phyloP scores from a whole-genome alignment of 2,797 vertebrate genomes.

The Pseudochromis fuscus region DNA sequence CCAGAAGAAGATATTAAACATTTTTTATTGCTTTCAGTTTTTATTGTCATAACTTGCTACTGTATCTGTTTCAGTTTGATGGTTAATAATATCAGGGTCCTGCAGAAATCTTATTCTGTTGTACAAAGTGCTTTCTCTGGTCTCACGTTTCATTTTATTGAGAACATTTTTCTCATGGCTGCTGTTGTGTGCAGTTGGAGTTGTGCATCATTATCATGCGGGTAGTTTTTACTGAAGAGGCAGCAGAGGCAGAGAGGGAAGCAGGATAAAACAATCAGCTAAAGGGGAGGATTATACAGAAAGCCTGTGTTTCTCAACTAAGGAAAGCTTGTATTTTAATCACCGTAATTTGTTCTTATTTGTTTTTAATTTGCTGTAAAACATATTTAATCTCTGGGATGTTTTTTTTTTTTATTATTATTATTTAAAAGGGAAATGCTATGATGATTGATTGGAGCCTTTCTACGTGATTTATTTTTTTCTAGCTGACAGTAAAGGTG shows the following conservation, averaged over 20 bases:
- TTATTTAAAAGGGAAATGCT: too few relatives aligned
- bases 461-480: not conserved
- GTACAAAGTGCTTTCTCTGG: conserved; percentile 9
- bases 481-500: not conserved
- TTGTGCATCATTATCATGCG: conserved; percentile 19
- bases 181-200: not conserved
- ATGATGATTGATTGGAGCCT: not conserved
- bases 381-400: not conserved
- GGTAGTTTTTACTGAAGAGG: conserved; percentile 27
- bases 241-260: conserved; percentile 4
- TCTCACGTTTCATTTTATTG: conserved; percentile 21
- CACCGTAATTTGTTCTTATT: not conserved
- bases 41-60: conserved; percentile 28
- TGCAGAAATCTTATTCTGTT: conserved; percentile 16
- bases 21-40: conserved; percentile 28
- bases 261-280: not conserved
- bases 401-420: not conserved
- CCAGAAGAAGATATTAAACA: conserved; percentile 18
- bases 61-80: conserved; percentile 2
- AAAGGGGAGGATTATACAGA: conserved; percentile 3
- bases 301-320: not conserved
- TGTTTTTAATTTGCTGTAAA: too few relatives aligned
- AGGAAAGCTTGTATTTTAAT: not conserved
- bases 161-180: conserved; percentile 7
- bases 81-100: conserved; percentile 37